Evolutionary conservation across 2,888 invertebrate genomes (phyloP), one percentile per base, ranked within the genome.

Genomic region (Helleia helle): DNA sequence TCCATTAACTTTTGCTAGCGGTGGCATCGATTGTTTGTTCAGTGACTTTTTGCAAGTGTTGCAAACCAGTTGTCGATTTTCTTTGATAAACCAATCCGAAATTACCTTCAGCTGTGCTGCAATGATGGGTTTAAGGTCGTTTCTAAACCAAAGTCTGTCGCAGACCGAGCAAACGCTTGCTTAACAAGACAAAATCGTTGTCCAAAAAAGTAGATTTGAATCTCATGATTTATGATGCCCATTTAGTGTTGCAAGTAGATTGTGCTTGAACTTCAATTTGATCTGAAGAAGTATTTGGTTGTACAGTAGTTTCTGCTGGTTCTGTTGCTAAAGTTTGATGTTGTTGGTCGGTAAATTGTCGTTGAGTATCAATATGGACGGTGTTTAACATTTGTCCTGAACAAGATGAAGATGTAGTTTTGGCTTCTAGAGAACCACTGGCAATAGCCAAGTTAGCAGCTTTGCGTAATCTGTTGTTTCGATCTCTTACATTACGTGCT

Each of bases 141-240:
- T 62, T 42, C 47, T 59, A 36, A 58, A 68, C 63, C 65, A 68
- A 15, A 69, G 38, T 58, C 65, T 41, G 51, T 67, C 68, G 43
- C 65, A 67, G 42, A 68, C 55, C 5, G 57, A 55, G 14, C 62
- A 65, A 54, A 56, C 47, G 41, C 62, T n/a, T n/a, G n/a, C n/a
- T n/a, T n/a, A n/a, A n/a, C n/a, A n/a, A 12, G 50, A 62, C 62
- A 58, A 62, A 65, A 15, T 58, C 57, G 47, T 62, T 65, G 48
- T 56, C 58, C 49, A 57, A 36, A 47, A 59, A 62, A 38, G 17
- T 28, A 9, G 52, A 29, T 57, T 49, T 44, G 11, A 56, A 60
- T 39, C 55, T 57, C 48, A 11, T 43, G 18, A 57, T 59, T 13
- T 61, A 57, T 12, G 41, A 52, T 28, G 47, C 1, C 59, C 58